Conservation (phyloP, 1,140 invertebrate species). For the Bradynema listronoti region DNA sequence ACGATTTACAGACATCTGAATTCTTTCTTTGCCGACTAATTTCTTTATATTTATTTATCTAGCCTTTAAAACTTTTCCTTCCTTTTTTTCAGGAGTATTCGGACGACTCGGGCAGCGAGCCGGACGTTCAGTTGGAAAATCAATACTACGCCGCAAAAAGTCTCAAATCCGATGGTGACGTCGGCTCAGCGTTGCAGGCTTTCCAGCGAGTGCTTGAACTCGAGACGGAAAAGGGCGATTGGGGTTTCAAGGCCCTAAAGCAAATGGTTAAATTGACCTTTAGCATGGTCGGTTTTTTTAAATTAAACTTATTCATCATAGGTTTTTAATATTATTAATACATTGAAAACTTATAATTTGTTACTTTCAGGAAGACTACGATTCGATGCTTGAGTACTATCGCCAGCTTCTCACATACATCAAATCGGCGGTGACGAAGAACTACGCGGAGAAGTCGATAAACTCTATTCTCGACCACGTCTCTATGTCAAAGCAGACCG, state of each 20-base stretch:
- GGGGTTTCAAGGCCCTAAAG: slow-evolving; percentile 99
- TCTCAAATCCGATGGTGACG: slow-evolving; percentile 76
- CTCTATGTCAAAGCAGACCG: slow-evolving; percentile 83
- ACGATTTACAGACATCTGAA: background rate
- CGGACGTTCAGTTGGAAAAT: slow-evolving; percentile 97
- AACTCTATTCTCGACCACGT: slow-evolving; percentile 99
- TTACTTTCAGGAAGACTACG: slow-evolving; percentile 71
- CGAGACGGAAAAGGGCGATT: slow-evolving; percentile 97
- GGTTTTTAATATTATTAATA: too few relatives aligned
- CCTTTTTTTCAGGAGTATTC: slow-evolving; percentile 60
- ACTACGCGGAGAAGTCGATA: slow-evolving; percentile 98
- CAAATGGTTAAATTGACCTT: slow-evolving; percentile 99
- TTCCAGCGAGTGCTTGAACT: slow-evolving; percentile 79
- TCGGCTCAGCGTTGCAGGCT: slow-evolving; percentile 80
- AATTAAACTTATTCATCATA: background rate
- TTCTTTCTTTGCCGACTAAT: background rate
- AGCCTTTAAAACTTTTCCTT: background rate
- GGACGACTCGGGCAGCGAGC: slow-evolving; percentile 68
- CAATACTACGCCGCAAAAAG: slow-evolving; percentile 99
- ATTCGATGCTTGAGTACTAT: slow-evolving; percentile 93
- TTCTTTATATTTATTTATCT: slow-evolving; percentile 8
- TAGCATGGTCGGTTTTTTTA: slow-evolving; percentile 69
- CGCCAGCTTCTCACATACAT: slow-evolving; percentile 94
- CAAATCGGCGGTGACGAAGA: slow-evolving; percentile 94
- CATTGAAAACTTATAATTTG: too few relatives aligned